phyloP scores from a whole-genome alignment of 2,113 vertebrate genomes.

The Tachycineta bicolor region DNA sequence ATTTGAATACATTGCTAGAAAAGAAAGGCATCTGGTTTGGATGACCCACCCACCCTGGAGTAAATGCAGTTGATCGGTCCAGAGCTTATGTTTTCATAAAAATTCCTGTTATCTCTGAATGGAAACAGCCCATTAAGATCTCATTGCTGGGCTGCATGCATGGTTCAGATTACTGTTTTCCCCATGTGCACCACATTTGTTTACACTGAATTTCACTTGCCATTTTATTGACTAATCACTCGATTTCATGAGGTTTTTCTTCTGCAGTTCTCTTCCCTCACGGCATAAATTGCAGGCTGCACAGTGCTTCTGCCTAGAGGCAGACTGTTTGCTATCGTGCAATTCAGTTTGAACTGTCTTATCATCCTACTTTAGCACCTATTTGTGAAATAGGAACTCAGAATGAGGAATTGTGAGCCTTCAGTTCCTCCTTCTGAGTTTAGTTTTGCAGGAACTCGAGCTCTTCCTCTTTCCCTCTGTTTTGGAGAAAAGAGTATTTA shows the following conservation, averaged over 20 bases:
- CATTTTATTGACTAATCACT: constrained; percentile 50
- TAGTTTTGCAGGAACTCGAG: neutral
- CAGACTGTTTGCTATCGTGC: neutral
- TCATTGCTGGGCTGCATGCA: constrained; percentile 17
- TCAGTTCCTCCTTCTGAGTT: neutral
- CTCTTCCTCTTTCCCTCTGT: neutral
- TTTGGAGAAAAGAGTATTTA: neutral
- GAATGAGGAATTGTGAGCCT: neutral
- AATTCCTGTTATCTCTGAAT: neutral
- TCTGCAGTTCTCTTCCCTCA: neutral
- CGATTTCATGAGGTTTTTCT: neutral
- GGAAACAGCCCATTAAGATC: constrained; percentile 27
- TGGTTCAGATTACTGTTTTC: constrained; percentile 25
- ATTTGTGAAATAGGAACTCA: neutral
- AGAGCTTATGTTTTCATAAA: constrained; percentile 29
- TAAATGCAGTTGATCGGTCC: neutral
- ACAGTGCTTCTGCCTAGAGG: neutral
- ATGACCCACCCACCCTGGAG: neutral
- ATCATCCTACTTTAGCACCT: neutral
- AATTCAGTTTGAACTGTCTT: neutral
- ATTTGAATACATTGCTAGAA: neutral
- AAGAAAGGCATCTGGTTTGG: neutral
- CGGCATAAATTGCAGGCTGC: neutral
- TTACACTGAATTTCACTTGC: constrained; percentile 42
- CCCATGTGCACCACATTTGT: constrained; percentile 11